These are phyloP conservation scores for Camponotus pennsylvanicus DNA, from an alignment of 1,140 invertebrate species.

Conservation along the genomic window DNA sequence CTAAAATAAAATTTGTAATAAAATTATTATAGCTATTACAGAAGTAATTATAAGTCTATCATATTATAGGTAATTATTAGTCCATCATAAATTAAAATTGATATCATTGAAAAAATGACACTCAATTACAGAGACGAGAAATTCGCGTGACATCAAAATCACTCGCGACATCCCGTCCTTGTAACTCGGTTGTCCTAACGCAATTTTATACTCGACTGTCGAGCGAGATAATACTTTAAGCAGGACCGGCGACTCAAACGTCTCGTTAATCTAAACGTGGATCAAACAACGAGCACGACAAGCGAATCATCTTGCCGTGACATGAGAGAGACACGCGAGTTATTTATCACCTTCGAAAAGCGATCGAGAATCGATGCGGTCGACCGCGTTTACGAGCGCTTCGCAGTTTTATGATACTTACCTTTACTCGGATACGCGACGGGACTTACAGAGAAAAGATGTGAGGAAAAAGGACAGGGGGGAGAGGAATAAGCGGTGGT, in stretches of 20 bases:
- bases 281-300: conserved; percentile 3
- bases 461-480: no score
- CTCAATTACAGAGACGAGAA: not conserved
- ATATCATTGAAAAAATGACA: conserved; percentile 17
- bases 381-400: conserved; percentile 39
- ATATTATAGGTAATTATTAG: no score
- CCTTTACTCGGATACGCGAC: conserved; percentile 43
- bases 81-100: not conserved
- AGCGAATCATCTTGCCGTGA: conserved; percentile 53
- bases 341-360: conserved; percentile 40
- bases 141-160: conserved; percentile 6
- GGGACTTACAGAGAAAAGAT: conserved; percentile 40
- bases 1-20: no score
- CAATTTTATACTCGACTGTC: conserved; percentile 29
- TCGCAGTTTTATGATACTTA: conserved; percentile 48
- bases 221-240: conserved; percentile 16
- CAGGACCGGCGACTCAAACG: conserved; percentile 14
- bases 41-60: not conserved
- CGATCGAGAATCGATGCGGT: conserved; percentile 55
- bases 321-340: conserved; percentile 43
- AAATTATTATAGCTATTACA: not conserved
- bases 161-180: not conserved
- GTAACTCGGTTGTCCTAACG: conserved; percentile 21
- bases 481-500: conserved; percentile 19
- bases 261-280: conserved; percentile 49